Evolutionary conservation across 1,140 invertebrate species (phyloP).

Genomic region (Aphis craccivora): DNA sequence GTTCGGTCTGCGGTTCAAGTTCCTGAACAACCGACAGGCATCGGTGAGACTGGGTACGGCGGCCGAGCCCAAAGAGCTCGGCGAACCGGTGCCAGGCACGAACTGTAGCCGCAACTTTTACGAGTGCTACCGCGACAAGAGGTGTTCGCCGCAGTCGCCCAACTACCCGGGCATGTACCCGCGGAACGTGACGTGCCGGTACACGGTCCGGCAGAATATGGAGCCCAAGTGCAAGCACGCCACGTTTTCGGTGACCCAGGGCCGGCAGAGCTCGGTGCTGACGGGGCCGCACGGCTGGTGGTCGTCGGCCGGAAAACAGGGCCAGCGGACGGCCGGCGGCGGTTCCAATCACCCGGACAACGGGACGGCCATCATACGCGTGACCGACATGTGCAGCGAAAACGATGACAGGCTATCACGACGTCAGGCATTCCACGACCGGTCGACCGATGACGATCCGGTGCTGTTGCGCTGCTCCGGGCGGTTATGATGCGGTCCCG

Average conservation of each 20-base stretch:
- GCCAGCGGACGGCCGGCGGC: background rate
- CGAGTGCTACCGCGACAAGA: conserved; percentile 83
- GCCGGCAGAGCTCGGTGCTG: background rate
- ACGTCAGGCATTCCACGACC: conserved; percentile 88
- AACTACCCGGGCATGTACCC: conserved; percentile 93
- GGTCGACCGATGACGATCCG: conserved; percentile 77
- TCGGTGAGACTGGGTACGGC: conserved; percentile 78
- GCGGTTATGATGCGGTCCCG: conserved; percentile 77
- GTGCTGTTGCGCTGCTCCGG: conserved; percentile 80
- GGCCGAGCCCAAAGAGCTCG: conserved; percentile 76
- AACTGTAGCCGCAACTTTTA: conserved; percentile 88
- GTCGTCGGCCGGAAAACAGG: background rate
- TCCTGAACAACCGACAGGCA: conserved; percentile 76
- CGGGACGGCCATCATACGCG: conserved; percentile 67
- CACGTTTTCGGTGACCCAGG: conserved; percentile 81
- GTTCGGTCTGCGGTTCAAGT: conserved; percentile 80
- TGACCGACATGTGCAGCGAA: conserved; percentile 83
- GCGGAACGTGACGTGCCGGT: conserved; percentile 83
- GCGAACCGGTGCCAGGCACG: conserved; percentile 80
- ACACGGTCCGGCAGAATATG: conserved; percentile 80
- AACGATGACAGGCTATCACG: conserved; percentile 83
- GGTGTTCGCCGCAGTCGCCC: conserved; percentile 83
- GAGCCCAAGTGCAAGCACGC: conserved; percentile 87
- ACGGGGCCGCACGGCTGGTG: background rate
- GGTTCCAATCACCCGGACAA: background rate